Evolutionary conservation across 2,113 vertebrate species (phyloP).

Genomic region (Albula glossodonta): DNA sequence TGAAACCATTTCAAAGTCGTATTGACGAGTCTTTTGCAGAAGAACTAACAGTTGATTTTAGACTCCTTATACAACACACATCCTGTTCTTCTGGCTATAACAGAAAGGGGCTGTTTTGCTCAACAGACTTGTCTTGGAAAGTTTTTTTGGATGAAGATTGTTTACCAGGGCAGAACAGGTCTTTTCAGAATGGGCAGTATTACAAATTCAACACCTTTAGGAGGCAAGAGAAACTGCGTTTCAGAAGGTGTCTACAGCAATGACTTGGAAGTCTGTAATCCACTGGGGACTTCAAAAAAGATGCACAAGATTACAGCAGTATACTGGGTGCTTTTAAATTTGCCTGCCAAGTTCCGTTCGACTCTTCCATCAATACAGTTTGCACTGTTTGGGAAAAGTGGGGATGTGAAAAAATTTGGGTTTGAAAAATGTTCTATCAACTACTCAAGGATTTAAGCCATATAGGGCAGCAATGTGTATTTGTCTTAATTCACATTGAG

Average conservation of each 20-base stretch:
- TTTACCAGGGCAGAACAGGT: neutral
- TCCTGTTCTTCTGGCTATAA: too few species aligned
- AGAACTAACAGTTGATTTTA: too few species aligned
- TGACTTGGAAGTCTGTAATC: constrained; percentile 12
- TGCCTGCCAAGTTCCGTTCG: constrained; percentile 14
- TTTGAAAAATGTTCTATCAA: constrained; percentile 17
- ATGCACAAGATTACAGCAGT: constrained; percentile 25
- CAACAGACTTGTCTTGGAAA: neutral
- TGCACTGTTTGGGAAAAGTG: constrained; percentile 12
- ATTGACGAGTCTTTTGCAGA: too few species aligned
- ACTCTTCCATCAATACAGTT: constrained; percentile 12
- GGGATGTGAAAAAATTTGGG: constrained; percentile 18
- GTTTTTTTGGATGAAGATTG: too few species aligned
- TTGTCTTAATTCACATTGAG: neutral
- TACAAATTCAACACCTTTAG: constrained; percentile 18
- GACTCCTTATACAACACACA: too few species aligned
- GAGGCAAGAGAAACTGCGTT: neutral
- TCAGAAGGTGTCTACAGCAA: neutral
- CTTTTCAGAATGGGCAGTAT: neutral
- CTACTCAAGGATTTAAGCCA: constrained; percentile 13
- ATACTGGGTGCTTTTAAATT: constrained; percentile 30
- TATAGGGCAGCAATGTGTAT: constrained; percentile 17
- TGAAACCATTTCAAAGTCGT: too few species aligned
- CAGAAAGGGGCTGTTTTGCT: neutral
- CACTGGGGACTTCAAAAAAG: constrained; percentile 23